These are phyloP conservation scores for Poecile montanus DNA, from an alignment of 2,797 vertebrate genomes.

Conservation along the genomic window DNA sequence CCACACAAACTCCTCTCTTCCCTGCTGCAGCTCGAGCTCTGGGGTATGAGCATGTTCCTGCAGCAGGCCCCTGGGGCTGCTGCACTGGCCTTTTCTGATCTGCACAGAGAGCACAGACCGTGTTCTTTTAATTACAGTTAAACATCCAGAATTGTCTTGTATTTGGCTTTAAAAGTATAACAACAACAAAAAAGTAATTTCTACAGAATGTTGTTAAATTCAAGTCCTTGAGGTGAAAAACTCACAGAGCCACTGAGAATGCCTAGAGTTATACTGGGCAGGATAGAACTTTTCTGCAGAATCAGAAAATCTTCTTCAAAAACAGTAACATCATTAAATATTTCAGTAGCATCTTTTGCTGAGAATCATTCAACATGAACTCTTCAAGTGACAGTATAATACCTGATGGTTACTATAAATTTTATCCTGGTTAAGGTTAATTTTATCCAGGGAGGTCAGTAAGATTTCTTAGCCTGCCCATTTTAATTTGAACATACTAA, in stretches of 20 bases:
- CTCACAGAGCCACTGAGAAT: background rate
- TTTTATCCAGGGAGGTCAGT: background rate
- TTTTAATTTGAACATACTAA: background rate
- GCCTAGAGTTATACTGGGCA: background rate
- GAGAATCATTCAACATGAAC: background rate
- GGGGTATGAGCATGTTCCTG: background rate
- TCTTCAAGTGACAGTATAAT: background rate
- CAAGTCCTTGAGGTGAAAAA: background rate
- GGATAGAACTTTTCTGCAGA: background rate
- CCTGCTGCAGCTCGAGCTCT: background rate
- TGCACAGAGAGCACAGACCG: background rate
- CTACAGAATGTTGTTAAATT: background rate
- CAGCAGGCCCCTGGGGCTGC: background rate
- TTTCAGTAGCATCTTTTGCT: background rate
- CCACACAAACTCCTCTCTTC: background rate
- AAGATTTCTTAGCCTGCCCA: background rate
- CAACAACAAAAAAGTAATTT: background rate
- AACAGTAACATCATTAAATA: background rate
- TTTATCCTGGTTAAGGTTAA: background rate
- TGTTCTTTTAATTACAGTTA: background rate
- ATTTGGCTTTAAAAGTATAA: background rate
- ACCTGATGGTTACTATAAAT: background rate
- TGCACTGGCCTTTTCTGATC: background rate
- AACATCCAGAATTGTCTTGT: background rate
- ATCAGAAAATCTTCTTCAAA: background rate